These are phyloP conservation scores for Pseudochirops cupreus DNA, from an alignment of 2,797 vertebrate species.

Conservation along the genomic window DNA sequence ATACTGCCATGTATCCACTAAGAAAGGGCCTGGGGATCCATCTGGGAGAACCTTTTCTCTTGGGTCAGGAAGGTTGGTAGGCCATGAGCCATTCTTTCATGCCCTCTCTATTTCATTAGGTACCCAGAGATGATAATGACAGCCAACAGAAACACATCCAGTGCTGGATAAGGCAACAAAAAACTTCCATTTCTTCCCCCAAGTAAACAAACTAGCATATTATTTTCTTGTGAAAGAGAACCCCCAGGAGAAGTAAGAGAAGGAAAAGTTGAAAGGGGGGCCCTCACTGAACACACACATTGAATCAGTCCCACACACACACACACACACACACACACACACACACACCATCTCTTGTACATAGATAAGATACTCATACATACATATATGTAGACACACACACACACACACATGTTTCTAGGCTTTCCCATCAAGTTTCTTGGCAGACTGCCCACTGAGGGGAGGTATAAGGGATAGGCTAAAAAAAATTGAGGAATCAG, in stretches of 20 bases:
- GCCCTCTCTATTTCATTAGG: conserved; percentile 75
- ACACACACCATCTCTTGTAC: conserved; percentile 54
- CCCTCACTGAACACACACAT: conserved; percentile 72
- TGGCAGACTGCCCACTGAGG: conserved; percentile 80
- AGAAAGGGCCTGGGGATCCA: conserved; percentile 26
- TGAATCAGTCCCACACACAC: conserved; percentile 75
- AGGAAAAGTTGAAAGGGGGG: conserved; percentile 76
- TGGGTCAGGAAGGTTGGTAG: conserved; percentile 48
- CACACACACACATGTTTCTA: conserved; percentile 76
- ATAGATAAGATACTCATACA: conserved; percentile 39
- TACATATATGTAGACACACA: conserved; percentile 42
- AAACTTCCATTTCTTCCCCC: conserved; percentile 86
- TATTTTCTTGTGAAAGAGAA: conserved; percentile 74
- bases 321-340: conserved; percentile 72
- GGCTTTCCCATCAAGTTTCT: conserved; percentile 79
- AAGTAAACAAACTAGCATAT: conserved; percentile 85
- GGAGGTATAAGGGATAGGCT: conserved; percentile 71
- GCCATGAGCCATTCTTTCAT: conserved; percentile 38
- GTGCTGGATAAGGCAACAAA: conserved; percentile 90
- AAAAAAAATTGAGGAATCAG: conserved; percentile 66
- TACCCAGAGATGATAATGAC: conserved; percentile 81
- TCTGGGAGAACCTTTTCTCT: conserved; percentile 43
- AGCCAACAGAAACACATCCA: conserved; percentile 87
- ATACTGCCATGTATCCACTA: conserved; percentile 50
- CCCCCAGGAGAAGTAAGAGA: conserved; percentile 75